These are phyloP conservation scores for Eulemur macaco DNA, from an alignment of 2,113 vertebrate genomes.

Conservation along the genomic window DNA sequence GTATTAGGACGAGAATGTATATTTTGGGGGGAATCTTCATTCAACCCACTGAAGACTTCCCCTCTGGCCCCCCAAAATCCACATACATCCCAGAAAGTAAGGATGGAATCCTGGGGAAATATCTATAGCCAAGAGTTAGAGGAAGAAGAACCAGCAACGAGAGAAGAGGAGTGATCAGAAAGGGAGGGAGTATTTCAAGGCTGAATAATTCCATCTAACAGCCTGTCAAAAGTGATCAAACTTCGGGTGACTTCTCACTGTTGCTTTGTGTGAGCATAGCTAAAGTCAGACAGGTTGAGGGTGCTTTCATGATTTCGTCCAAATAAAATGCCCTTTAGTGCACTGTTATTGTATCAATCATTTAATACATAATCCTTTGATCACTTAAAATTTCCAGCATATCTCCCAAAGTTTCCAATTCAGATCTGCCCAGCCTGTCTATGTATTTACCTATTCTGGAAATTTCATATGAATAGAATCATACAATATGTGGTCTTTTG, in stretches of 20 bases:
- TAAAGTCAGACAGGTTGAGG: not conserved
- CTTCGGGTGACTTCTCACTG: not conserved
- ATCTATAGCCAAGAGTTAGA: not conserved
- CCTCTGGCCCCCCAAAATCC: not conserved
- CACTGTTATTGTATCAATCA: not conserved
- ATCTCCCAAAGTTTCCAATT: not conserved
- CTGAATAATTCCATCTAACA: not conserved
- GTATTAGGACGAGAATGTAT: not conserved
- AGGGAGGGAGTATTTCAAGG: not conserved
- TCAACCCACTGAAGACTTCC: not conserved
- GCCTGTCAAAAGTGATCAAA: not conserved
- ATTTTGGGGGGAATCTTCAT: not conserved
- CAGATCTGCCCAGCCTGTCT: not conserved
- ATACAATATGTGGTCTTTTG: not conserved
- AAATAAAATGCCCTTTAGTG: not conserved
- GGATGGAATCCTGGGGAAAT: not conserved
- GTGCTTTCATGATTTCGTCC: not conserved
- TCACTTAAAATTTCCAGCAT: not conserved
- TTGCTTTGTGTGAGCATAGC: not conserved
- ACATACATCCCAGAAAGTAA: not conserved
- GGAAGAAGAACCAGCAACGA: not conserved
- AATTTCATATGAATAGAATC: not conserved
- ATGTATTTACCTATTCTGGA: not conserved
- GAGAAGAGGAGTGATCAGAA: not conserved
- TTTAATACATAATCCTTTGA: not conserved